Base-by-base conservation (phyloP, 64 coral and sea anemone genomes). In the Dendronephthya gigantea region DNA sequence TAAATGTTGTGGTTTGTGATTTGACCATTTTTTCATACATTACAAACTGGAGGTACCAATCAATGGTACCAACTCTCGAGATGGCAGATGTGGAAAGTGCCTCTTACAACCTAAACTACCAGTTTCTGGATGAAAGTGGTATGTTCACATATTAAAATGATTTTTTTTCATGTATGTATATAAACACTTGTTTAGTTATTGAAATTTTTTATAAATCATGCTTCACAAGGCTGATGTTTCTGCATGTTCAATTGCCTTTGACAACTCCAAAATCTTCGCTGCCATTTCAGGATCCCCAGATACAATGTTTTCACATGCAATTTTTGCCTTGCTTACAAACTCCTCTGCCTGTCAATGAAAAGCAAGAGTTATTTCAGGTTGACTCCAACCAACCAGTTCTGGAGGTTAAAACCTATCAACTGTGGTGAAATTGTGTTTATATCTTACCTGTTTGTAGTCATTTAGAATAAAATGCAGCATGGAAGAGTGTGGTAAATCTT, bases 401-500 rank as follows among this genome's bases (percentile, higher is more conserved):
- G 55, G 7, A 79, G 72, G n/a, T n/a, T n/a, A n/a, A n/a, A n/a
- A n/a, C n/a, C n/a, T n/a, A n/a, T n/a, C n/a, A n/a, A n/a, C n/a
- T n/a, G n/a, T n/a, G n/a, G n/a, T n/a, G n/a, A n/a, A n/a, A n/a
- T n/a, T n/a, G n/a, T n/a, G n/a, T n/a, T n/a, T n/a, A n/a, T n/a
- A 17, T 35, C 16, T 70, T 82, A 97, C 94, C 90, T 93, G 93
- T 6, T 16, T 49, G 87, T 86, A 88, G 50, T 97, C 85, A 30
- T 92, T 89, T 0, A 97, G 87, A 19, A 97, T 87, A 86, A 85
- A 97, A 33, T 93, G 91, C 36, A 97, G 39, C 94, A 97, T 97
- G 35, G 94, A 62, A 91, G 84, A 68, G 92, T 93, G 82, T 93
- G 90, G 83, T 97, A 97, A 19, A 97, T 89, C 83, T 97, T 97